Evolutionary conservation across 1,140 invertebrate species (phyloP), one percentile per base, ranked within the genome.

Genomic region (Streblospio benedicti): DNA sequence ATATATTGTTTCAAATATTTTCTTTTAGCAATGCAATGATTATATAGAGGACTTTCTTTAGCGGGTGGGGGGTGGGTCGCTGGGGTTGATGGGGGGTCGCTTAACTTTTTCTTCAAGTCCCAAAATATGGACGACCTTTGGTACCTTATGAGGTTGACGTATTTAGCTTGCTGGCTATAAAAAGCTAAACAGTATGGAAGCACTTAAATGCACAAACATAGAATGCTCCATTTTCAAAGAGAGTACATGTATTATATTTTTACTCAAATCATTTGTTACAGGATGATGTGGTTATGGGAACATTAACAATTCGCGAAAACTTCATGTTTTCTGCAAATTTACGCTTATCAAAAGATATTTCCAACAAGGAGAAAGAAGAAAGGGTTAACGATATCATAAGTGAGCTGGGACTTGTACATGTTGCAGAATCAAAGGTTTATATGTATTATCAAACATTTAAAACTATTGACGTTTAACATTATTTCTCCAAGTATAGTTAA

Each of bases 401-500:
- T 51, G 90, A 93, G 88, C 77, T 96, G 55, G 87, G 88, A 4
- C 77, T 97, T 47, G 83, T 80, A 45, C 92, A 91, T 79, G 93
- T 91, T 69, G 76, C 78, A 27, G 65, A 85, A 67, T 93, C 90
- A 16, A 80, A 88, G 12, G 97, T 76, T 3, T 41, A 12, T 41
- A 41, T 12, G 38, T 18, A 18, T 41, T n/a, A 18, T 41, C 12
- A 12, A 41, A 18, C 38, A 41, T 41, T 41, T 41, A 18, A 41
- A 41, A 41, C 38, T 41, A 12, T 41, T 12, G 18, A 41, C 38
- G 18, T 12, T 18, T 12, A 12, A 12, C 12, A 41, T 12, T 41
- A 59, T 63, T 35, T 31, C 57, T 18, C 30, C n/a, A n/a, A n/a
- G n/a, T n/a, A n/a, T n/a, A n/a, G n/a, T n/a, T n/a, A n/a, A n/a